These are phyloP conservation scores for Brotula barbata DNA, from an alignment of 2,797 vertebrate genomes.

Conservation along the genomic window DNA sequence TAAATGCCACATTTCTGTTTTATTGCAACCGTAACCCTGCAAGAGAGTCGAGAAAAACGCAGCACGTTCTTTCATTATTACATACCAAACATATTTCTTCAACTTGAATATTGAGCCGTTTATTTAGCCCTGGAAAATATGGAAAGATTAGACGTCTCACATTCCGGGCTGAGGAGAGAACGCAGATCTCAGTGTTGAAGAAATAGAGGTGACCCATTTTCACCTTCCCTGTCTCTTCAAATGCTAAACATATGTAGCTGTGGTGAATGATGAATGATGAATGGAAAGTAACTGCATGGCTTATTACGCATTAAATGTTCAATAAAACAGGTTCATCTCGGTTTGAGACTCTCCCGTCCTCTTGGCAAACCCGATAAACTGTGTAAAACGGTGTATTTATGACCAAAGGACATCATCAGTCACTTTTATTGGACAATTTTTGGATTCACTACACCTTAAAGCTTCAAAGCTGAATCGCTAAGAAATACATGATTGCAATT, in stretches of 20 bases:
- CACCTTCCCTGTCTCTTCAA: background rate
- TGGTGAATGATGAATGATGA: slow-evolving; percentile 4
- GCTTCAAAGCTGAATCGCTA: slow-evolving; percentile 2
- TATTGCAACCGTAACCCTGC: background rate
- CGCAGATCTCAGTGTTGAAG: background rate
- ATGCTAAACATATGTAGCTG: background rate
- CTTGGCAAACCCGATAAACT: slow-evolving; percentile 10
- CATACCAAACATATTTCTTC: background rate
- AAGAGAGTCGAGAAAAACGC: background rate
- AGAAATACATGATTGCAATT: slow-evolving; percentile 8
- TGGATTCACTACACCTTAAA: slow-evolving; percentile 14
- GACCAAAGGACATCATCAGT: slow-evolving; percentile 8
- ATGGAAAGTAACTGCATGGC: background rate
- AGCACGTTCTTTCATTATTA: background rate
- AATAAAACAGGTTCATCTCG: slow-evolving; percentile 4
- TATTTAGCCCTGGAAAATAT: no score
- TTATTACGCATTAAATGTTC: background rate
- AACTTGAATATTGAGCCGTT: background rate
- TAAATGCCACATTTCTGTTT: no score
- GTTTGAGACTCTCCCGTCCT: background rate
- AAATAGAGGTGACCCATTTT: background rate
- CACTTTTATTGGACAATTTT: slow-evolving; percentile 20
- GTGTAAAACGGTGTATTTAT: slow-evolving; percentile 25
- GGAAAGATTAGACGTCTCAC: no score
- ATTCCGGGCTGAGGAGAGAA: background rate